Conservation (phyloP, 2,888 invertebrate species). For the Coelopa pilipes region DNA sequence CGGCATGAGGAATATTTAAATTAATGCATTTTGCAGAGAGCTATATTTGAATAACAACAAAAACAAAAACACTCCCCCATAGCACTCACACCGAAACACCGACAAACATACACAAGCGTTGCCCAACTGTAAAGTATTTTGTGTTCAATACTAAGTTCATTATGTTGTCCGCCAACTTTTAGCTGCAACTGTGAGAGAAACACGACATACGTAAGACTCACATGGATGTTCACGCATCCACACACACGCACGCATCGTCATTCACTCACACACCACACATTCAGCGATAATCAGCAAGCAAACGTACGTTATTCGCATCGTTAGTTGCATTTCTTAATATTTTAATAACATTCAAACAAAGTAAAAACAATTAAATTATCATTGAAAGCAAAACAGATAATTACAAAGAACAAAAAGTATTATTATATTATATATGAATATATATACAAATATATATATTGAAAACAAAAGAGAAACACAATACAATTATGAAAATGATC, state of each 20-base stretch:
- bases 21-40: background rate
- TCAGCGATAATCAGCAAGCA: slow-evolving; percentile 24
- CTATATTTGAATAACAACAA: background rate
- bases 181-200: slow-evolving; percentile 11
- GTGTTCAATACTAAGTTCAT: too few relatives aligned
- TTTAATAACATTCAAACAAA: background rate
- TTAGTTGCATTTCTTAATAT: slow-evolving; percentile 23
- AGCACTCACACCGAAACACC: background rate
- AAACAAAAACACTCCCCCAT: background rate
- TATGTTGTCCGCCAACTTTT: background rate
- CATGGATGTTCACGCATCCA: background rate
- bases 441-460: slow-evolving; percentile 10
- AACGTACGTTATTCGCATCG: slow-evolving; percentile 6
- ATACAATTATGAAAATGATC: slow-evolving; percentile 26
- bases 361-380: slow-evolving; percentile 8
- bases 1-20: slow-evolving; percentile 2
- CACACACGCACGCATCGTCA: background rate
- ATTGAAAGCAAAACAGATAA: slow-evolving; percentile 7
- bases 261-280: background rate
- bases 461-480: slow-evolving; percentile 23
- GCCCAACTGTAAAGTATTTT: background rate
- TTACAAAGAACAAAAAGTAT: background rate
- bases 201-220: background rate
- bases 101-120: background rate
- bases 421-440: slow-evolving; percentile 8